Percentiles rank a stretch among this genome's conserved stretches.
These are phyloP conservation scores for Zophobas morio DNA, from an alignment of 1,140 invertebrate genomes.

Conservation along the genomic window DNA sequence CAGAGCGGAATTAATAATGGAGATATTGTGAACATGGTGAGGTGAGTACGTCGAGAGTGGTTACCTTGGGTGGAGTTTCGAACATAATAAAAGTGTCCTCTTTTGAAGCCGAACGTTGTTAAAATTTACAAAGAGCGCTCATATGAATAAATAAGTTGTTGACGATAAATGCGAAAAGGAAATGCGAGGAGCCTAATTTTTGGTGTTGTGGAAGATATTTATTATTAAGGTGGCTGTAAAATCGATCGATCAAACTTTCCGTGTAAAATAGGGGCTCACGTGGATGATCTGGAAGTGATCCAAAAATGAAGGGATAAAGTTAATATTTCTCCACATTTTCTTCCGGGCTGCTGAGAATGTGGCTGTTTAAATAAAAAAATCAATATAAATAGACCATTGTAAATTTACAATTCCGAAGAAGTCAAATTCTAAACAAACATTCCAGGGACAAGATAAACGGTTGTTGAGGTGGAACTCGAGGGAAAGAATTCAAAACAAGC, in stretches of 20 bases:
- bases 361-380: constrained; percentile 30
- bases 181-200: constrained; percentile 12
- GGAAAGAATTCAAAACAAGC: constrained; percentile 47
- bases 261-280: constrained; percentile 18
- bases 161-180: constrained; percentile 4
- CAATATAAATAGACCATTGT: constrained; percentile 41
- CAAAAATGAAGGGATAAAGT: constrained; percentile 23
- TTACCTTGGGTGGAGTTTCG: constrained; percentile 16
- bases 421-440: constrained; percentile 43
- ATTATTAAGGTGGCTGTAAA: constrained; percentile 5
- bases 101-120: not conserved
- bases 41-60: not conserved
- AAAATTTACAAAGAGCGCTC: constrained; percentile 2
- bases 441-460: constrained; percentile 44
- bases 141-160: constrained; percentile 27
- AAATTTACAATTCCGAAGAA: constrained; percentile 31
- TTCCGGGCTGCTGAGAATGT: constrained; percentile 19
- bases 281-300: constrained; percentile 22
- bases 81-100: not conserved
- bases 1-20: not conserved
- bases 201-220: constrained; percentile 9
- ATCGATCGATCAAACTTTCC: not conserved
- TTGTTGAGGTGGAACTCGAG: constrained; percentile 44
- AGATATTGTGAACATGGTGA: not conserved
- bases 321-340: constrained; percentile 20